Conservation (phyloP, 2,888 invertebrate genomes). For the Piscicola geometra region DNA sequence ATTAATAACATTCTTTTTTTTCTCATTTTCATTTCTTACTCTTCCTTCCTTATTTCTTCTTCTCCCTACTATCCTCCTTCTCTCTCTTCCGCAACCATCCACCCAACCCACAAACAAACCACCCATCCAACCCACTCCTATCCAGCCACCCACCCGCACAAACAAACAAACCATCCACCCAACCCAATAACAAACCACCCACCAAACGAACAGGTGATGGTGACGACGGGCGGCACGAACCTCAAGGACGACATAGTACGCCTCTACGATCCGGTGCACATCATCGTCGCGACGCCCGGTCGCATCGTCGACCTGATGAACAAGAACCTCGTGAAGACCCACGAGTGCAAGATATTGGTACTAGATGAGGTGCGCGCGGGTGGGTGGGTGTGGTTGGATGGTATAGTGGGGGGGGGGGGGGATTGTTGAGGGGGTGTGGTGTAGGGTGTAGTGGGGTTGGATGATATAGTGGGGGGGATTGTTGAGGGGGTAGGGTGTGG, state of each 20-base stretch:
- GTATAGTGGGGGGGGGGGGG: neutral
- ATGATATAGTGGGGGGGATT: neutral
- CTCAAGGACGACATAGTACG: slow-evolving; percentile 96
- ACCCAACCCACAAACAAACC: too few relatives aligned
- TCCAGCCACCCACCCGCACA: too few relatives aligned
- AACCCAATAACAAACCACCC: too few relatives aligned
- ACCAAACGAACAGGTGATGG: too few relatives aligned
- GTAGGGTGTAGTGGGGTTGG: too few relatives aligned
- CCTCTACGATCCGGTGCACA: slow-evolving; percentile 97
- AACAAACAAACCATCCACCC: too few relatives aligned
- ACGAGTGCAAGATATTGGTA: slow-evolving; percentile 90
- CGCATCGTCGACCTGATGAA: slow-evolving; percentile 99
- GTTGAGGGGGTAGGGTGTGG: neutral
- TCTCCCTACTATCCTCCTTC: too few relatives aligned
- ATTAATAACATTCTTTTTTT: too few relatives aligned
- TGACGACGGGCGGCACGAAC: slow-evolving; percentile 94
- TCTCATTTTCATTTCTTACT: too few relatives aligned
- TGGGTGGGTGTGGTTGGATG: neutral
- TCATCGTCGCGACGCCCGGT: slow-evolving; percentile 97
- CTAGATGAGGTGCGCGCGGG: slow-evolving; percentile 72
- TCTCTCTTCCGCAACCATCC: too few relatives aligned
- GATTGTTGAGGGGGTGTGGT: neutral
- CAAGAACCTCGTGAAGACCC: slow-evolving; percentile 88
- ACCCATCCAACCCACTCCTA: too few relatives aligned
- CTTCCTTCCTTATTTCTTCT: too few relatives aligned